Evolutionary conservation across 2,888 invertebrate species (phyloP).

Genomic region (Polydesmus complanatus): DNA sequence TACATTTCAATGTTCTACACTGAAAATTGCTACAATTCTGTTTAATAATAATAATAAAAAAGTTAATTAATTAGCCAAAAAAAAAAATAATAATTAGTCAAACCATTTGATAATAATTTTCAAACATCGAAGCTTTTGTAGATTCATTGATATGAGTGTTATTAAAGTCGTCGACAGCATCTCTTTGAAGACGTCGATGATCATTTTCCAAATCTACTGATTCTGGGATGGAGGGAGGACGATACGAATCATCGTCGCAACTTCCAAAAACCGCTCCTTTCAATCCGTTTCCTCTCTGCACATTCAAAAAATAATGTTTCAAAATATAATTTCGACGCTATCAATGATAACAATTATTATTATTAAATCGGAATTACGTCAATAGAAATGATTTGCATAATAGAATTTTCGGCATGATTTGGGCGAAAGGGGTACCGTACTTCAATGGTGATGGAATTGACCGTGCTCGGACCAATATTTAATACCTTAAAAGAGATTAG

Average conservation of each 20-base stretch:
- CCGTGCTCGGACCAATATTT: conserved; percentile 10
- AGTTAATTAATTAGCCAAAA: neutral
- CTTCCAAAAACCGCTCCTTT: conserved; percentile 4
- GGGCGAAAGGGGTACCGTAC: neutral
- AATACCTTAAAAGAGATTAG: neutral
- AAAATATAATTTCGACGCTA: too few relatives aligned
- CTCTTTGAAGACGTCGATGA: neutral
- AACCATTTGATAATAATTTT: neutral
- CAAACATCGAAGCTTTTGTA: too few relatives aligned
- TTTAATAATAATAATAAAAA: neutral
- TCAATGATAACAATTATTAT: neutral
- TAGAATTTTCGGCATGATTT: neutral
- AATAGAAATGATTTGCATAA: conserved; percentile 2
- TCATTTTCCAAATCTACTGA: neutral
- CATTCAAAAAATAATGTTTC: too few relatives aligned
- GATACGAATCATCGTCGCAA: conserved; percentile 1
- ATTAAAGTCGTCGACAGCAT: neutral
- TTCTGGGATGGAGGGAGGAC: neutral
- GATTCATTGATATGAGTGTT: neutral
- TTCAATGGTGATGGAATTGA: neutral
- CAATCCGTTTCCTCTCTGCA: neutral
- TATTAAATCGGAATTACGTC: neutral
- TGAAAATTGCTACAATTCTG: conserved; percentile 7
- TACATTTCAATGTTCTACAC: conserved; percentile 5
- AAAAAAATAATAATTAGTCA: neutral